Evolutionary conservation across 2,113 vertebrate genomes (phyloP).

Genomic region (Sinosuthora webbiana): DNA sequence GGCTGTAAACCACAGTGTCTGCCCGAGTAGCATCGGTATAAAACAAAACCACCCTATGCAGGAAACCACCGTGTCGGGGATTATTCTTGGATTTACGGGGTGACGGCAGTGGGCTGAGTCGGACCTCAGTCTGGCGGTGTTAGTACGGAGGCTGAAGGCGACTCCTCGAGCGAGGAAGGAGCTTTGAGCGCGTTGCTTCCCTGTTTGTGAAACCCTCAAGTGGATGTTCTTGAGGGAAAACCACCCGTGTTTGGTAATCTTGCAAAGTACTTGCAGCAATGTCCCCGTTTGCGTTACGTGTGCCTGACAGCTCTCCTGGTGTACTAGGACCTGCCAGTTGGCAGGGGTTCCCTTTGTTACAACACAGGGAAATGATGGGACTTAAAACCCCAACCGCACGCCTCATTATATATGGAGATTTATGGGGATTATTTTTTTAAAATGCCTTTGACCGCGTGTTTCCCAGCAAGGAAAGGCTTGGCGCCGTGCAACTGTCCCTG

Average conservation of each 20-base stretch:
- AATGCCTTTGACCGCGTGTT: conserved; percentile 8
- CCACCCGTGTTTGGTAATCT: not conserved
- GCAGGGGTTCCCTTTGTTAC: not conserved
- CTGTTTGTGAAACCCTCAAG: not conserved
- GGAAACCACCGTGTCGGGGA: not conserved
- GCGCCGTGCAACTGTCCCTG: not conserved
- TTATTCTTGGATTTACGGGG: not conserved
- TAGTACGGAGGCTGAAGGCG: not conserved
- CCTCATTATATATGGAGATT: not conserved
- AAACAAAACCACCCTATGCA: conserved; percentile 48
- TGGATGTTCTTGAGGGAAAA: not conserved
- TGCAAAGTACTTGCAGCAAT: not conserved
- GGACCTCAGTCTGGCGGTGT: not conserved
- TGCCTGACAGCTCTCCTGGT: not conserved
- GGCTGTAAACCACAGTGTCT: not conserved
- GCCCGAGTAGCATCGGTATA: not conserved
- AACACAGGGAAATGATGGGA: not conserved
- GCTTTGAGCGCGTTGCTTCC: not conserved
- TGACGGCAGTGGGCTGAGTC: not conserved
- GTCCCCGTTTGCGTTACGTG: not conserved
- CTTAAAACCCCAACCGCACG: not conserved
- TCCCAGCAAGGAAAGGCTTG: not conserved
- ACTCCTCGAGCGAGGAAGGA: not conserved
- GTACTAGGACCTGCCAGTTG: not conserved
- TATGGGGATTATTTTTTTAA: not conserved